Evolutionary conservation across 2,797 vertebrate genomes (phyloP).

Genomic region (Eidolon dupreanum): DNA sequence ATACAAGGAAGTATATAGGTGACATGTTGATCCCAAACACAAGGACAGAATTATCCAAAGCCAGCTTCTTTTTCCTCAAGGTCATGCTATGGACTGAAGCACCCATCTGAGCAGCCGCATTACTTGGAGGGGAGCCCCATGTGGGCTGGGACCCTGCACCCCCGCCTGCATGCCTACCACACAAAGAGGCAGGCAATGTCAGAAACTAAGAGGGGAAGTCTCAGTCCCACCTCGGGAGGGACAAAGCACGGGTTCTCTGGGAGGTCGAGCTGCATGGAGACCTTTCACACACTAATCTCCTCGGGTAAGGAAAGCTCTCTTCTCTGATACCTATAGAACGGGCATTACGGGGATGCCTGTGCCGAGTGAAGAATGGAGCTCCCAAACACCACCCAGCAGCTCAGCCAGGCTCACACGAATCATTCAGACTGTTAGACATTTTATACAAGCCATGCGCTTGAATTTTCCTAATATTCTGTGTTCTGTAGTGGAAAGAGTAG

Average conservation of each 20-base stretch:
- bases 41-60: background rate
- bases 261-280: background rate
- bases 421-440: background rate
- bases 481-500: background rate
- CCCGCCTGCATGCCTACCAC: too few species aligned
- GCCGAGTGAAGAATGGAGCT: background rate
- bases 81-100: background rate
- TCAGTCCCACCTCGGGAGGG: accelerated
- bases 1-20: background rate
- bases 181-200: background rate
- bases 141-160: background rate
- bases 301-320: background rate
- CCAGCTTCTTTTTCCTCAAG: background rate
- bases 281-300: background rate
- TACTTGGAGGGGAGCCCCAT: background rate
- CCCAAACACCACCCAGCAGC: background rate
- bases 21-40: background rate
- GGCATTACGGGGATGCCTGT: background rate
- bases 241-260: background rate
- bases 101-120: background rate
- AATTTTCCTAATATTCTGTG: background rate
- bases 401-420: background rate
- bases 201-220: background rate
- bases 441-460: background rate
- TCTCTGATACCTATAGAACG: background rate